phyloP scores from a whole-genome alignment of 2,888 invertebrate genomes.

The Anarsia innoxiella region DNA sequence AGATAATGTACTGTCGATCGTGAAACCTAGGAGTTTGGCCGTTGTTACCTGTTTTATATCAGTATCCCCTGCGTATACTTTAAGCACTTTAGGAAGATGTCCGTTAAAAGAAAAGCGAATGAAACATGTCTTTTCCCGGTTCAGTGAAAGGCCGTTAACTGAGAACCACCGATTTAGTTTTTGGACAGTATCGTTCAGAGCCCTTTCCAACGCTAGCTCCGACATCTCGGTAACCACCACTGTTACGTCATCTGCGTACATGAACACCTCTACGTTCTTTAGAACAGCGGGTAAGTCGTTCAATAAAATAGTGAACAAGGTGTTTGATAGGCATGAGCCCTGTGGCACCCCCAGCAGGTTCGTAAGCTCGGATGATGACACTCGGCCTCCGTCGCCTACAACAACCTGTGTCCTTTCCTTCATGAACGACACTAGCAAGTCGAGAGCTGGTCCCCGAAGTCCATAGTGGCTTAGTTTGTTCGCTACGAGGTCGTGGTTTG shows the following conservation, averaged over 20 bases:
- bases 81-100: no score
- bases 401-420: neutral
- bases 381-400: neutral
- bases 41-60: no score
- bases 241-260: slow-evolving; percentile 10
- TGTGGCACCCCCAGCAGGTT: slow-evolving; percentile 3
- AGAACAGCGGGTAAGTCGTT: slow-evolving; percentile 5
- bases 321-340: slow-evolving; percentile 5
- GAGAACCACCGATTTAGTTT: neutral
- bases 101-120: no score
- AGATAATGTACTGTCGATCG: no score
- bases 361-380: neutral
- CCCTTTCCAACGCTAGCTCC: neutral
- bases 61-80: no score
- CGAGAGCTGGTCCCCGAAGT: slow-evolving; percentile 3
- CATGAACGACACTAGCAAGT: slow-evolving; percentile 2
- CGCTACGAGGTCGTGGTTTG: slow-evolving; percentile 5
- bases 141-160: neutral
- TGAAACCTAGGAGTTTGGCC: no score
- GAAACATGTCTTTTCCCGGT: neutral
- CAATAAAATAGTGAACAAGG: slow-evolving; percentile 1
- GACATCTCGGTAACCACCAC: slow-evolving; percentile 2
- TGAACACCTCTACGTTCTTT: neutral
- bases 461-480: slow-evolving; percentile 7
- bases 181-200: neutral